Percentiles rank a stretch among this genome's conserved stretches.
Conservation (phyloP, 2,113 vertebrate genomes). For the Gavia stellata region DNA sequence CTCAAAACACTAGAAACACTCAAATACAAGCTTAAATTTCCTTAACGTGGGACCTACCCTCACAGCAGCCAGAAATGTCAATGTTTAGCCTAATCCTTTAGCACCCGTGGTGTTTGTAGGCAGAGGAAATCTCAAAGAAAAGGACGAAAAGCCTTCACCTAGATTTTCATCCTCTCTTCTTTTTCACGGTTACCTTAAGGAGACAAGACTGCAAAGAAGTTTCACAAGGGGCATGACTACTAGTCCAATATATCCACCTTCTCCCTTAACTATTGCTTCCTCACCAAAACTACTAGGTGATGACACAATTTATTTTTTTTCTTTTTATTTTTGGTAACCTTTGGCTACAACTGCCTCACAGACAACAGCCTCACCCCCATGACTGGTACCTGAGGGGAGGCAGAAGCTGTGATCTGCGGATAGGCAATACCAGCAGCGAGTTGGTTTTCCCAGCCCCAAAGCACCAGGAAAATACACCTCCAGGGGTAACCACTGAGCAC, state of each 20-base stretch:
- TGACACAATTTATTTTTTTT: too few species aligned
- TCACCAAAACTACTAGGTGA: background rate
- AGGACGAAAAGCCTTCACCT: background rate
- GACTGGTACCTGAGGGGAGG: background rate
- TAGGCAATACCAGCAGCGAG: background rate
- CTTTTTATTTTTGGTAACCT: background rate
- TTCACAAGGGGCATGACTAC: background rate
- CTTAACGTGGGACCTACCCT: fast-evolving
- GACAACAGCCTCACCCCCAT: background rate
- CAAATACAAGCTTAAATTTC: background rate
- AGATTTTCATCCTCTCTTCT: background rate
- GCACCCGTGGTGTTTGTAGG: fast-evolving
- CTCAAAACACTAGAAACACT: background rate
- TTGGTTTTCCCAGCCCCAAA: background rate
- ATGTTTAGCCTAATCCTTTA: background rate
- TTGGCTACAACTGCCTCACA: background rate
- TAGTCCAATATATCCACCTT: background rate
- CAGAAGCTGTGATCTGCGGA: background rate
- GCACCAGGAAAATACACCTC: background rate
- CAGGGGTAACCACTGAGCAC: background rate
- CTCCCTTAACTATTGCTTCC: background rate
- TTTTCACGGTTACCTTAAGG: background rate
- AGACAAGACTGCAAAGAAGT: background rate
- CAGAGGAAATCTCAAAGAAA: background rate
- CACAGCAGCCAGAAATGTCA: background rate